Evolutionary conservation across 2,797 vertebrate genomes (phyloP).

Genomic region (Urophycis tenuis): DNA sequence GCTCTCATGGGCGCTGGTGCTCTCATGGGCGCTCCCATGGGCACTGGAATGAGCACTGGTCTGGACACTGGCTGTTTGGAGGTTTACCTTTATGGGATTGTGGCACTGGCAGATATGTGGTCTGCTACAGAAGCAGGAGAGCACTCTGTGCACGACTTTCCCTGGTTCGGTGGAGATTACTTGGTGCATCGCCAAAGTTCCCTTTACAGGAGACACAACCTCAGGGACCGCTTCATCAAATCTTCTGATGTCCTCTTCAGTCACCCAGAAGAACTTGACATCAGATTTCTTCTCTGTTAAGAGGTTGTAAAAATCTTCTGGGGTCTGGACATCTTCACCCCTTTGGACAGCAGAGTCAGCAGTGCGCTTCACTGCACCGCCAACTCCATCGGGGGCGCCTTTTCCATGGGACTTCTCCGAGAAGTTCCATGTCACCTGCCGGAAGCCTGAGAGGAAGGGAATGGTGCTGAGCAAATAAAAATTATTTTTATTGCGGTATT

Average conservation of each 20-base stretch:
- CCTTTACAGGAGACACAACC: conserved; percentile 15
- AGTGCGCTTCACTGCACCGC: conserved; percentile 14
- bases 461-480: conserved; percentile 17
- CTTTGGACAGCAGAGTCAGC: conserved; percentile 5
- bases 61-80: neutral
- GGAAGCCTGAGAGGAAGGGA: conserved; percentile 13
- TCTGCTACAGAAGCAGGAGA: conserved; percentile 18
- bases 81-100: neutral
- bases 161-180: conserved; percentile 9
- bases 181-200: conserved; percentile 11
- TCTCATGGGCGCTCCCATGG: too few species aligned
- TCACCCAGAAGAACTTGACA: neutral
- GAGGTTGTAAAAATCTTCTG: neutral
- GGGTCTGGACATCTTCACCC: conserved; percentile 8
- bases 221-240: conserved; percentile 9
- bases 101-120: conserved; percentile 1
- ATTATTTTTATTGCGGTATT: conserved; percentile 23
- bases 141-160: conserved; percentile 8
- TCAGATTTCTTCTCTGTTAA: neutral
- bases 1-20: too few species aligned
- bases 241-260: conserved; percentile 6
- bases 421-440: conserved; percentile 16
- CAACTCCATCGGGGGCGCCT: conserved; percentile 15
- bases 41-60: too few species aligned
- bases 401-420: conserved; percentile 16